A percentile compares a stretch with the other conserved stretches of the same genome.
These are phyloP conservation scores for Tetragonisca angustula DNA, from an alignment of 2,888 invertebrate genomes.

Conservation along the genomic window DNA sequence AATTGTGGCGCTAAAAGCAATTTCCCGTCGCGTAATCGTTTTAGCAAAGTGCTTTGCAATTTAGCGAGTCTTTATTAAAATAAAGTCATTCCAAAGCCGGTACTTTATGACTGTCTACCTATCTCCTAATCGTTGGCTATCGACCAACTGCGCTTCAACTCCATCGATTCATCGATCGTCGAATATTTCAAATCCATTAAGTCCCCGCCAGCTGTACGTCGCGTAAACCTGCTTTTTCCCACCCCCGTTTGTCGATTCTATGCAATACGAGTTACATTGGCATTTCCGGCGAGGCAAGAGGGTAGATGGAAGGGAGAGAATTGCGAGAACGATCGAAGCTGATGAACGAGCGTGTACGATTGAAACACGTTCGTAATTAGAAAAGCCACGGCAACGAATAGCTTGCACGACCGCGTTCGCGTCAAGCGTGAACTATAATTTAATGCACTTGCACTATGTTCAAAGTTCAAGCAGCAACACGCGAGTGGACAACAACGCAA, in stretches of 20 bases:
- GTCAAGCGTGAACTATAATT: conserved; percentile 33
- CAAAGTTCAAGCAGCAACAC: conserved; percentile 34
- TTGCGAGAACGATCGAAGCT: not conserved
- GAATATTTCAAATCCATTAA: conserved; percentile 26
- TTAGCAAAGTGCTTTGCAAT: conserved; percentile 75
- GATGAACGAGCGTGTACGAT: not conserved
- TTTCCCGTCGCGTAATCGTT: conserved; percentile 69
- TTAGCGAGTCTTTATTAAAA: conserved; percentile 69
- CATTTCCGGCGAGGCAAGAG: not conserved
- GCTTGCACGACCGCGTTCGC: not conserved
- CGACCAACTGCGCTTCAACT: conserved; percentile 12
- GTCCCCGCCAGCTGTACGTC: not conserved
- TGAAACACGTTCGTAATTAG: conserved; percentile 24
- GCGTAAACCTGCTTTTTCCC: not conserved
- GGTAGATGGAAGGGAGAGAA: not conserved
- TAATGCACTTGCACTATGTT: conserved; percentile 32
- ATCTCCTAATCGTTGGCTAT: conserved; percentile 32
- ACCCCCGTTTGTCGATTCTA: not conserved
- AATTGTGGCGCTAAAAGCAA: conserved; percentile 70
- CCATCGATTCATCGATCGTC: conserved; percentile 28
- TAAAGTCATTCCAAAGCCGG: conserved; percentile 56
- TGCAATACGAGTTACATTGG: not conserved
- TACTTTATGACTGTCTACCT: conserved; percentile 21
- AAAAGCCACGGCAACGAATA: conserved; percentile 18
- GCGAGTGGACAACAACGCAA: conserved; percentile 3